phyloP scores from a whole-genome alignment of 2,888 invertebrate genomes.

The Hedychridium roseum region DNA sequence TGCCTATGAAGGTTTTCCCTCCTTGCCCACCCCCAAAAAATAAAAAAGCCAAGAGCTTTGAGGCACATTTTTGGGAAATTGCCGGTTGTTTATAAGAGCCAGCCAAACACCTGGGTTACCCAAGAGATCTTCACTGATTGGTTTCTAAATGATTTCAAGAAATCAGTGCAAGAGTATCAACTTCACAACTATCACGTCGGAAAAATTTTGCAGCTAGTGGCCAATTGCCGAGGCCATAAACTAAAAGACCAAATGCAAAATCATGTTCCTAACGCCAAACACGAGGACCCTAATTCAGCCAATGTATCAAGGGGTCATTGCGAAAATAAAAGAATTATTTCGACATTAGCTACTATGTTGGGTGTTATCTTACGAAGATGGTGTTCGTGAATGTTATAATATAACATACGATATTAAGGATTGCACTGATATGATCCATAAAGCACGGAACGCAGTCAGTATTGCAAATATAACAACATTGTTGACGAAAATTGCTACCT shows the following conservation, averaged over 20 bases:
- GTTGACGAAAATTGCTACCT: no score
- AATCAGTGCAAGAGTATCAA: conserved; percentile 21
- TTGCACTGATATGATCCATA: no score
- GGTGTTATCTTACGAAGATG: conserved; percentile 22
- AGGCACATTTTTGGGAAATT: conserved; percentile 26
- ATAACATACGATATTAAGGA: no score
- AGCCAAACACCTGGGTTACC: conserved; percentile 41
- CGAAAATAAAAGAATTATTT: conserved; percentile 33
- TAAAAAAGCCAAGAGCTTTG: conserved; percentile 35
- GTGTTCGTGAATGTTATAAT: conserved; percentile 22
- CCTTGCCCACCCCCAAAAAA: no score
- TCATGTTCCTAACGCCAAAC: conserved; percentile 35
- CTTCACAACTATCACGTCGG: conserved; percentile 3
- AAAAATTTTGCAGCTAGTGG: conserved; percentile 28
- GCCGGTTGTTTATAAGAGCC: conserved; percentile 28
- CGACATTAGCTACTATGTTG: conserved; percentile 22
- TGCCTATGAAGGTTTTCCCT: no score
- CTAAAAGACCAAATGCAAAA: conserved; percentile 16
- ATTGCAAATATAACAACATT: no score
- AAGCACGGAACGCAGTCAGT: no score
- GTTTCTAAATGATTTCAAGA: conserved; percentile 32
- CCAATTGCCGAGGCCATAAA: conserved; percentile 28
- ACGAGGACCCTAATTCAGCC: conserved; percentile 39
- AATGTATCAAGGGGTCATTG: conserved; percentile 42
- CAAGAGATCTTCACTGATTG: conserved; percentile 33